A percentile compares a stretch with the other conserved stretches of the same genome.
Evolutionary conservation across 2,113 vertebrate genomes (phyloP).

Genomic region (Dasyurus viverrinus): DNA sequence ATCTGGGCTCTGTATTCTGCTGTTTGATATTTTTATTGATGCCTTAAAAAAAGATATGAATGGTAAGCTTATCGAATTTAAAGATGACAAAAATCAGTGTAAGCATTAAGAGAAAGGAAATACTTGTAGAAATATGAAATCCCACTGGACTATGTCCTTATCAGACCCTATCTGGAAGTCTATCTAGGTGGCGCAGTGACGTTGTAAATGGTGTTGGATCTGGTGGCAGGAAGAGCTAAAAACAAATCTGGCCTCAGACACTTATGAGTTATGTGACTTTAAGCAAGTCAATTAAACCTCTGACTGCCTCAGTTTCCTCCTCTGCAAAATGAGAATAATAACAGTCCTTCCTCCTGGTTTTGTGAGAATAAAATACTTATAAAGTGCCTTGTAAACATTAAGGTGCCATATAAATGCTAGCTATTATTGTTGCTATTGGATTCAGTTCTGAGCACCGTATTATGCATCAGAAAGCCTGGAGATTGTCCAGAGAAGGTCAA

Average conservation of each 20-base stretch:
- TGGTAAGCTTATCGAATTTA: neutral
- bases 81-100: neutral
- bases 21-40: neutral
- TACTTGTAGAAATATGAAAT: no score
- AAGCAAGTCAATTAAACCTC: no score
- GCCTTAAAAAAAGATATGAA: neutral
- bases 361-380: neutral
- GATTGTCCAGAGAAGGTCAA: neutral
- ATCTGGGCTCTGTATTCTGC: neutral
- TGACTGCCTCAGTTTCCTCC: no score
- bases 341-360: neutral
- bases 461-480: neutral
- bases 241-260: no score
- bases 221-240: no score
- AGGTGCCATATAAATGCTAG: neutral
- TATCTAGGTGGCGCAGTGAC: no score
- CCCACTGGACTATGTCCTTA: no score
- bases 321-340: neutral
- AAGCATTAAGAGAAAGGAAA: no score
- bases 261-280: no score
- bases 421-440: neutral
- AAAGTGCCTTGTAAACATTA: neutral
- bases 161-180: no score
- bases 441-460: neutral
- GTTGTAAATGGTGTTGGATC: no score